Evolutionary conservation across 2,888 invertebrate genomes (phyloP).

Genomic region (Tachina grossa): DNA sequence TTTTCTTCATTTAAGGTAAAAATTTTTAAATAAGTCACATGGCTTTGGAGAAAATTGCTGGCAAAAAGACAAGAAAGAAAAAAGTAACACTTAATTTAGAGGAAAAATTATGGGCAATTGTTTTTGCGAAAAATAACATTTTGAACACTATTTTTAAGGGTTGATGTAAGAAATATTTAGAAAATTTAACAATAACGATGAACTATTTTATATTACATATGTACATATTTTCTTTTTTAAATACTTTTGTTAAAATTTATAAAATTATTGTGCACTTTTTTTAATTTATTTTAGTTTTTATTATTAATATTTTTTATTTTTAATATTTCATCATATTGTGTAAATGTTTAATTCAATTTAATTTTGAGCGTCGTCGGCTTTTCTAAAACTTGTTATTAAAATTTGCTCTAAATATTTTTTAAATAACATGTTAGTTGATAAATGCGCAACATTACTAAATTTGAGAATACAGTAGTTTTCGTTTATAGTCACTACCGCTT

Average conservation of each 20-base stretch:
- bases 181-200: slow-evolving; percentile 8
- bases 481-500: too few relatives aligned
- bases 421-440: too few relatives aligned
- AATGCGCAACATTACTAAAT: too few relatives aligned
- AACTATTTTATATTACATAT: background rate
- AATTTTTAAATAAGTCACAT: slow-evolving; percentile 67
- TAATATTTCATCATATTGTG: background rate
- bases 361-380: too few relatives aligned
- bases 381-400: too few relatives aligned
- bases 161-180: background rate
- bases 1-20: slow-evolving; percentile 60
- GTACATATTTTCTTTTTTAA: too few relatives aligned
- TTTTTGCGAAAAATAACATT: background rate
- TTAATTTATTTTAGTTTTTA: background rate
- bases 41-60: slow-evolving; percentile 29
- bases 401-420: too few relatives aligned
- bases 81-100: background rate
- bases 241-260: background rate
- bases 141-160: background rate
- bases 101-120: background rate
- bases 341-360: too few relatives aligned
- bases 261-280: background rate
- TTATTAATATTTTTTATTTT: background rate
- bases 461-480: too few relatives aligned
- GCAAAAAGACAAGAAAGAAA: slow-evolving; percentile 5